Percentiles rank a stretch among this genome's conserved stretches.
Evolutionary conservation across 1,140 invertebrate species (phyloP).

Genomic region (Telenomus remus): DNA sequence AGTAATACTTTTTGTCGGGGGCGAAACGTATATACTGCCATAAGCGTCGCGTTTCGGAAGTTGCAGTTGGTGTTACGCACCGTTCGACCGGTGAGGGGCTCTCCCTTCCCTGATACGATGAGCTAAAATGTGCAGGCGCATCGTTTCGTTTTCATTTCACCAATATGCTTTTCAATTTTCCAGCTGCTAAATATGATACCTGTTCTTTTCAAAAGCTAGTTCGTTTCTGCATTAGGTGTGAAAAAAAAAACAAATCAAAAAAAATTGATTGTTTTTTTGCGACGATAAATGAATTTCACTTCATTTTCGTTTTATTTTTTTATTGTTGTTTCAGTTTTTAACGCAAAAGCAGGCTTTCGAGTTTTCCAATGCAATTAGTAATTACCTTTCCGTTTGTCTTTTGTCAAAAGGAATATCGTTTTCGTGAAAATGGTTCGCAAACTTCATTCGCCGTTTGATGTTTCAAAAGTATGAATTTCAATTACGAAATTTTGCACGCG

Average conservation of each 20-base stretch:
- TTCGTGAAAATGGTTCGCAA: conserved; percentile 31
- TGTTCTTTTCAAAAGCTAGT: neutral
- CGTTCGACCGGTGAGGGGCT: conserved; percentile 21
- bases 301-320: too few species aligned
- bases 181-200: conserved; percentile 13
- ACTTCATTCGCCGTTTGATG: conserved; percentile 19
- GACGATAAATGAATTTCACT: too few species aligned
- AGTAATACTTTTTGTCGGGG: conserved; percentile 38
- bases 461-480: conserved; percentile 21
- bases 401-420: conserved; percentile 37
- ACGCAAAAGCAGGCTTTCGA: too few species aligned
- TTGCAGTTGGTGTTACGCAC: conserved; percentile 45
- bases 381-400: conserved; percentile 33
- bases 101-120: conserved; percentile 5
- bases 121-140: conserved; percentile 21
- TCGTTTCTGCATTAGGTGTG: too few species aligned
- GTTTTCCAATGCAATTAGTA: conserved; percentile 3
- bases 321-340: too few species aligned
- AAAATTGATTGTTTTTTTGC: too few species aligned
- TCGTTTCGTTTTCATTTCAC: conserved; percentile 2
- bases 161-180: conserved; percentile 22
- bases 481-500: conserved; percentile 13
- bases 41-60: conserved; percentile 38
- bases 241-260: too few species aligned
- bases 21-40: conserved; percentile 10